Evolutionary conservation across 2,797 vertebrate species (phyloP).

Genomic region (Myoxocephalus aenaeus): DNA sequence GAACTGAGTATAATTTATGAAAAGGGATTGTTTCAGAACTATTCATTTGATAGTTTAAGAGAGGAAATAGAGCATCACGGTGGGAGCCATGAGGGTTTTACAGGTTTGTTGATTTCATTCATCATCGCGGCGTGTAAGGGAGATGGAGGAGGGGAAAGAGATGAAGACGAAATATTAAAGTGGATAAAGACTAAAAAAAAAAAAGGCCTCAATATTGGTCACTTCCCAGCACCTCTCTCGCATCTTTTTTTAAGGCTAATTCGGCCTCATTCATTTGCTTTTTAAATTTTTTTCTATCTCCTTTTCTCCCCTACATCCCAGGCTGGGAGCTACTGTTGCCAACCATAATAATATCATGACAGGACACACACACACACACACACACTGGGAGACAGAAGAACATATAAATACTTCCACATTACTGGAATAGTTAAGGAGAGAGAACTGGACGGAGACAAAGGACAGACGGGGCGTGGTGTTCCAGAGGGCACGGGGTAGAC

Average conservation of each 20-base stretch:
- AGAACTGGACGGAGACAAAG: conserved; percentile 57
- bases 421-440: conserved; percentile 70
- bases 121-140: conserved; percentile 1
- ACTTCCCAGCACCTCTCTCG: too few species aligned
- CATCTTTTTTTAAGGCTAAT: too few species aligned
- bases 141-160: background rate
- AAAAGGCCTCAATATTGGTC: too few species aligned
- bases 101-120: conserved; percentile 49
- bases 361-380: conserved; percentile 40
- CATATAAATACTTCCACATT: conserved; percentile 77
- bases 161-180: conserved; percentile 16
- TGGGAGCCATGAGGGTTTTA: conserved; percentile 36
- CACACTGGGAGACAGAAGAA: conserved; percentile 44
- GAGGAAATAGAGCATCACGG: background rate
- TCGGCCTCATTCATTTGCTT: too few species aligned
- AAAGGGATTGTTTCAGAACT: conserved; percentile 20
- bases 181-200: too few species aligned
- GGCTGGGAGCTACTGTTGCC: conserved; percentile 63
- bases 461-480: conserved; percentile 61
- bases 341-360: conserved; percentile 79
- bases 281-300: background rate
- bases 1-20: conserved; percentile 13
- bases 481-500: conserved; percentile 65
- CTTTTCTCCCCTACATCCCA: conserved; percentile 55
- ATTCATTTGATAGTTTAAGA: conserved; percentile 18